Conservation (phyloP, 2,797 vertebrate genomes). For the Lacerta agilis region DNA sequence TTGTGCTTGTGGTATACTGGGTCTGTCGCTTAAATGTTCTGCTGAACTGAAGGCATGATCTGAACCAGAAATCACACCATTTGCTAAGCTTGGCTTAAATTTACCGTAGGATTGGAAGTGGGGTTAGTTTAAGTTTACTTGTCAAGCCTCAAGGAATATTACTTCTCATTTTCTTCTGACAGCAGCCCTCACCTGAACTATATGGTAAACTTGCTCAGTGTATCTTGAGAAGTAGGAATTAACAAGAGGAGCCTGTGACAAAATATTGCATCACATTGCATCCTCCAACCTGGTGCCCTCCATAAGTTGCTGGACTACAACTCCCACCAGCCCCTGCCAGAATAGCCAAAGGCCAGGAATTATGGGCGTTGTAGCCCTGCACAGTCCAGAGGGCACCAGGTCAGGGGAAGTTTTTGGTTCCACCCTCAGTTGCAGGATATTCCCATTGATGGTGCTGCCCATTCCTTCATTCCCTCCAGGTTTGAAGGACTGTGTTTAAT, state of each 20-base stretch:
- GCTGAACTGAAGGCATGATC: not conserved
- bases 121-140: slow-evolving; percentile 26
- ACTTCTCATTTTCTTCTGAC: not conserved
- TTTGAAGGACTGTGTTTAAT: too few relatives aligned
- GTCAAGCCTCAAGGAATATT: not conserved
- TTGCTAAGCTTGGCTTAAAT: not conserved
- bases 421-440: too few relatives aligned
- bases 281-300: too few relatives aligned
- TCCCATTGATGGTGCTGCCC: not conserved
- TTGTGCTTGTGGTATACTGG: not conserved
- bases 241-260: not conserved
- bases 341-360: too few relatives aligned
- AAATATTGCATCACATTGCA: too few relatives aligned
- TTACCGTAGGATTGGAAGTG: not conserved
- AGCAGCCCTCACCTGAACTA: not conserved
- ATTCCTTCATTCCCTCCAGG: too few relatives aligned
- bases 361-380: too few relatives aligned
- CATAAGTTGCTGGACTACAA: too few relatives aligned
- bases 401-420: too few relatives aligned
- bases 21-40: slow-evolving; percentile 14
- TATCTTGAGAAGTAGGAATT: not conserved
- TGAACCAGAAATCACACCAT: not conserved
- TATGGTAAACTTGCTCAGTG: not conserved
- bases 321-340: too few relatives aligned
- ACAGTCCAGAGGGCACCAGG: too few relatives aligned